phyloP scores from a whole-genome alignment of 2,888 invertebrate genomes.

The Hirtodrosophila confusa region DNA sequence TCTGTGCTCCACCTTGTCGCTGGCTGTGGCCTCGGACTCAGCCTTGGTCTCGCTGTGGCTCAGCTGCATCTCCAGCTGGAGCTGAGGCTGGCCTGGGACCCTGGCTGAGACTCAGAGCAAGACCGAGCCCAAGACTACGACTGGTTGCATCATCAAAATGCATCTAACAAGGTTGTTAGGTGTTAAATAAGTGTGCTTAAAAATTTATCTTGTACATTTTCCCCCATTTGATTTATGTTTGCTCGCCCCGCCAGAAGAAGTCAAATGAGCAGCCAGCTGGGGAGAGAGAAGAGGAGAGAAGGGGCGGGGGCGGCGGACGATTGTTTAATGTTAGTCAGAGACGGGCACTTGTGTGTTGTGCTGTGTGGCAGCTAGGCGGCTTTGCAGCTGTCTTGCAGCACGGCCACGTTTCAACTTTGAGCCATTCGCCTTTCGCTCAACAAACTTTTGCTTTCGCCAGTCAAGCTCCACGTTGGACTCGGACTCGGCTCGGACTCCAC shows the following conservation, averaged over 20 bases:
- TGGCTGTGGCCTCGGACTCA: slow-evolving; percentile 12
- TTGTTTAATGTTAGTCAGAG: slow-evolving; percentile 30
- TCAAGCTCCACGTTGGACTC: slow-evolving; percentile 16
- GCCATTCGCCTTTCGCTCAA: slow-evolving; percentile 65
- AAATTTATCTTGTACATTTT: slow-evolving; percentile 83
- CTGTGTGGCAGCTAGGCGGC: slow-evolving; percentile 1
- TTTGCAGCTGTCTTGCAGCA: slow-evolving; percentile 55
- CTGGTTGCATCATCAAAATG: slow-evolving; percentile 75
- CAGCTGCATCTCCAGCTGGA: slow-evolving; percentile 26
- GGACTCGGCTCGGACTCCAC: slow-evolving; percentile 4
- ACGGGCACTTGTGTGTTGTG: slow-evolving; percentile 18
- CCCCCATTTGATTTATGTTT: slow-evolving; percentile 79
- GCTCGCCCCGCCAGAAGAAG: slow-evolving; percentile 46
- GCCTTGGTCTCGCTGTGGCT: slow-evolving; percentile 8
- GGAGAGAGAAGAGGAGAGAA: neutral
- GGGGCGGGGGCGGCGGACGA: neutral
- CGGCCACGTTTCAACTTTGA: slow-evolving; percentile 55
- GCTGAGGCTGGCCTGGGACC: no score
- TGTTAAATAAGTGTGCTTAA: slow-evolving; percentile 81
- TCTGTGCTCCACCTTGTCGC: slow-evolving; percentile 65
- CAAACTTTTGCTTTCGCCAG: slow-evolving; percentile 76
- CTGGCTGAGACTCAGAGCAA: neutral
- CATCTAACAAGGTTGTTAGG: slow-evolving; percentile 81
- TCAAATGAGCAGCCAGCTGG: slow-evolving; percentile 46
- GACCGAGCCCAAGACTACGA: slow-evolving; percentile 20